Evolutionary conservation across 1,140 invertebrate species (phyloP).

Genomic region (Luehdorfia chinensis): DNA sequence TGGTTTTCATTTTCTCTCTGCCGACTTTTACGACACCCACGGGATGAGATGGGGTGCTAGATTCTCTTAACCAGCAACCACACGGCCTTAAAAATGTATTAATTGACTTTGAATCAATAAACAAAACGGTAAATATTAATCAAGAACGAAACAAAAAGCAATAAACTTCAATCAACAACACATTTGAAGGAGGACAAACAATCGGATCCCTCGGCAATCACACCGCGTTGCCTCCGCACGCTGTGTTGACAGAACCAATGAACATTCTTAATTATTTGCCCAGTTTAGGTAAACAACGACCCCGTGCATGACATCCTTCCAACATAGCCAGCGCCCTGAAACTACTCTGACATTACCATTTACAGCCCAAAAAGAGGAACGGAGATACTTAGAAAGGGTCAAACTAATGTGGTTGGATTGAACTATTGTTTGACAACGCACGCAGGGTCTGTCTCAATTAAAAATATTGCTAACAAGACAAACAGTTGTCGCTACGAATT

Average conservation of each 20-base stretch:
- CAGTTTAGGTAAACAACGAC: conserved; percentile 66
- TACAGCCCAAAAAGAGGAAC: conserved; percentile 24
- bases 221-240: conserved; percentile 31
- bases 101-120: too few relatives aligned
- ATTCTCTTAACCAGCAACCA: too few relatives aligned
- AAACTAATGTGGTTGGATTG: conserved; percentile 30
- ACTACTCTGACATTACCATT: conserved; percentile 28
- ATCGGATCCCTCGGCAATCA: conserved; percentile 46
- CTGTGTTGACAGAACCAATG: conserved; percentile 72
- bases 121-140: conserved; percentile 33
- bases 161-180: conserved; percentile 48
- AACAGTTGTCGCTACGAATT: conserved; percentile 63
- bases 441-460: conserved; percentile 68
- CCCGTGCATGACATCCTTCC: conserved; percentile 29
- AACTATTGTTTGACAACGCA: conserved; percentile 64
- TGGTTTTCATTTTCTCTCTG: too few relatives aligned
- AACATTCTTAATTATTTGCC: conserved; percentile 75
- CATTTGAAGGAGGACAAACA: conserved; percentile 59
- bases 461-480: conserved; percentile 72
- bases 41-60: too few relatives aligned
- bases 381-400: conserved; percentile 32
- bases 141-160: conserved; percentile 42
- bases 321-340: conserved; percentile 21
- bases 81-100: too few relatives aligned
- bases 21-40: too few relatives aligned